Conservation (phyloP, 2,888 invertebrate genomes). For the Ennomos fuscantarius region DNA sequence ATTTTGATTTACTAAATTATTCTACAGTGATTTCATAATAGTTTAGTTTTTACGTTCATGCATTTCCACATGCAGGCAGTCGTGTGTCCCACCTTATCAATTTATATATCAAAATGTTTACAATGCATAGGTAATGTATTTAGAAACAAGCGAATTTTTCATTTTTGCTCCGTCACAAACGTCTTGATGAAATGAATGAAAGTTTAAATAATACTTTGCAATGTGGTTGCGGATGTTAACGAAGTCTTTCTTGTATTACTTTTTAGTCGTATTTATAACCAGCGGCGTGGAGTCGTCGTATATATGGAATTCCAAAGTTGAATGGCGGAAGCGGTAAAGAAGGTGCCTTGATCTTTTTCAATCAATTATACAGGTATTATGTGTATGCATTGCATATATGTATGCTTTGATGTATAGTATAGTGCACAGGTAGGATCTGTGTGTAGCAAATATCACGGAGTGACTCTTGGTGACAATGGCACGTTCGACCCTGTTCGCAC, state of each 20-base stretch:
- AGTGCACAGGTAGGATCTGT: conserved; percentile 36
- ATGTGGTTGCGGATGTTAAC: conserved; percentile 38
- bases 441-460: conserved; percentile 65
- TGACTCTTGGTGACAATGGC: conserved; percentile 71
- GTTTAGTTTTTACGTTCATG: background rate
- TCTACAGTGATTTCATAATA: background rate
- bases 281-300: conserved; percentile 34
- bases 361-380: conserved; percentile 40
- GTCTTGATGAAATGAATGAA: conserved; percentile 33
- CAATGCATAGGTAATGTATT: conserved; percentile 3
- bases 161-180: conserved; percentile 5
- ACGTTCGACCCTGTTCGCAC: conserved; percentile 79
- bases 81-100: too few species aligned
- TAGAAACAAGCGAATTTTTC: conserved; percentile 6
- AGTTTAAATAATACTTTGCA: conserved; percentile 31
- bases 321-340: conserved; percentile 73
- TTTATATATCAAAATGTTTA: conserved; percentile 3
- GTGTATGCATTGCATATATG: too few species aligned
- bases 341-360: conserved; percentile 75
- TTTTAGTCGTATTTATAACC: conserved; percentile 38
- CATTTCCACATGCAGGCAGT: background rate
- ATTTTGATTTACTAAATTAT: too few species aligned
- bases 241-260: conserved; percentile 35
- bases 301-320: conserved; percentile 61
- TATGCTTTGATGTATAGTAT: too few species aligned